phyloP scores from a whole-genome alignment of 2,888 invertebrate genomes.

The Xylophagus ater region DNA sequence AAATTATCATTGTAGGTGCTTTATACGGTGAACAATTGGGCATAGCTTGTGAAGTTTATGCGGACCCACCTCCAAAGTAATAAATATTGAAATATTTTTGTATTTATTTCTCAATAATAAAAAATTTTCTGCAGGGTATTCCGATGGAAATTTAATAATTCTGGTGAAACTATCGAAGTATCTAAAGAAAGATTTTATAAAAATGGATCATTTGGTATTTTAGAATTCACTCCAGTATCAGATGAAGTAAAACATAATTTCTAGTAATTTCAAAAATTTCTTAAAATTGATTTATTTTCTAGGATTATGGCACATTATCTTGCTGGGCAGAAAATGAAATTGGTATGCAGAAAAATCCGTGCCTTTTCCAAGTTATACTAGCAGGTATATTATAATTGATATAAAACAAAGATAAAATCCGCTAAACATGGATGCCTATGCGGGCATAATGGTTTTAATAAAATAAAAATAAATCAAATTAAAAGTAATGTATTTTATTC shows the following conservation, averaged over 20 bases:
- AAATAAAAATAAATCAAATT: too few species aligned
- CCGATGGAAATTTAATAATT: slow-evolving; percentile 79
- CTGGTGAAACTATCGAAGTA: slow-evolving; percentile 67
- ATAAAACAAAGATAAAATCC: too few species aligned
- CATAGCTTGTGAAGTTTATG: slow-evolving; percentile 71
- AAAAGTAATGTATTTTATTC: too few species aligned
- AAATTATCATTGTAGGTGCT: slow-evolving; percentile 65
- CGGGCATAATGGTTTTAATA: too few species aligned
- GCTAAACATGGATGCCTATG: too few species aligned
- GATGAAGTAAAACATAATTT: slow-evolving; percentile 25
- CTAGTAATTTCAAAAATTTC: background rate
- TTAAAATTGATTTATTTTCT: slow-evolving; percentile 7
- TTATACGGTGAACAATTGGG: slow-evolving; percentile 67
- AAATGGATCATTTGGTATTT: slow-evolving; percentile 54
- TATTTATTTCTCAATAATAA: background rate
- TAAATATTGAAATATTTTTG: background rate
- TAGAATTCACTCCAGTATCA: slow-evolving; percentile 45
- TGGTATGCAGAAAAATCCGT: slow-evolving; percentile 62
- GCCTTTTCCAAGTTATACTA: slow-evolving; percentile 70
- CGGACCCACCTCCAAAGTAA: slow-evolving; percentile 59
- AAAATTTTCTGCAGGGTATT: slow-evolving; percentile 45
- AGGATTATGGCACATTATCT: slow-evolving; percentile 71
- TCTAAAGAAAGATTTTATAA: slow-evolving; percentile 57
- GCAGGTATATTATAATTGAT: slow-evolving; percentile 59
- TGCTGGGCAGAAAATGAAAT: slow-evolving; percentile 70